A percentile compares a stretch with the other conserved stretches of the same genome.
phyloP scores from a whole-genome alignment of 1,140 invertebrate species.

The Dreissena polymorpha region DNA sequence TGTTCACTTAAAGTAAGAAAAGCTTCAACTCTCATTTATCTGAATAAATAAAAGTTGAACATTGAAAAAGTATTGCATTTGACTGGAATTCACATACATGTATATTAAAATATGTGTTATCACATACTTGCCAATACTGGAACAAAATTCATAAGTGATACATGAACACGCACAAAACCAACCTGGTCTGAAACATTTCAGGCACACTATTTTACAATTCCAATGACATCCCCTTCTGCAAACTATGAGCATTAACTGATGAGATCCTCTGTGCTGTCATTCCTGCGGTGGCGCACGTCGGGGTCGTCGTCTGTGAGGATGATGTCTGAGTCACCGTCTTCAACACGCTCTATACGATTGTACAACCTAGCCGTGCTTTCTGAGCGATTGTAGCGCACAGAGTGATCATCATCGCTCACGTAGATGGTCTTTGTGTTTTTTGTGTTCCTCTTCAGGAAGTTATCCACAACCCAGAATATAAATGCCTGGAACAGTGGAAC shows the following conservation, averaged over 20 bases:
- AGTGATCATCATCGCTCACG: slow-evolving; percentile 69
- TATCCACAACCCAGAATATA: slow-evolving; percentile 92
- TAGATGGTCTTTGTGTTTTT: slow-evolving; percentile 79
- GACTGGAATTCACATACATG: no score
- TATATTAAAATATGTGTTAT: no score
- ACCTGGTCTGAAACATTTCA: no score
- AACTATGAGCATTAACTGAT: slow-evolving; percentile 23
- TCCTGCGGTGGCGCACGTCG: slow-evolving; percentile 57
- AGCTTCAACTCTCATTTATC: no score
- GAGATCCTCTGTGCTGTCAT: slow-evolving; percentile 37
- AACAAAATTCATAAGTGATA: no score
- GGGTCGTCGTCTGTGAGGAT: slow-evolving; percentile 81
- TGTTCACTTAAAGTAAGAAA: no score
- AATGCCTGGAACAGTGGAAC: slow-evolving; percentile 83
- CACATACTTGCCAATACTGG: no score
- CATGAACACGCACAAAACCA: no score
- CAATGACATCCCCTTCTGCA: no score
- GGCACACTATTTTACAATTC: no score
- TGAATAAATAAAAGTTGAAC: no score
- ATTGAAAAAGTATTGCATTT: no score
- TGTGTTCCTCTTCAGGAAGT: slow-evolving; percentile 87
- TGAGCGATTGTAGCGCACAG: slow-evolving; percentile 69
- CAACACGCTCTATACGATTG: slow-evolving; percentile 78
- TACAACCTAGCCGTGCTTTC: slow-evolving; percentile 75
- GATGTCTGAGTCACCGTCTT: slow-evolving; percentile 82